A percentile compares a stretch with the other conserved stretches of the same genome.
phyloP scores from a whole-genome alignment of 2,888 invertebrate genomes.

The Ametastegia equiseti region DNA sequence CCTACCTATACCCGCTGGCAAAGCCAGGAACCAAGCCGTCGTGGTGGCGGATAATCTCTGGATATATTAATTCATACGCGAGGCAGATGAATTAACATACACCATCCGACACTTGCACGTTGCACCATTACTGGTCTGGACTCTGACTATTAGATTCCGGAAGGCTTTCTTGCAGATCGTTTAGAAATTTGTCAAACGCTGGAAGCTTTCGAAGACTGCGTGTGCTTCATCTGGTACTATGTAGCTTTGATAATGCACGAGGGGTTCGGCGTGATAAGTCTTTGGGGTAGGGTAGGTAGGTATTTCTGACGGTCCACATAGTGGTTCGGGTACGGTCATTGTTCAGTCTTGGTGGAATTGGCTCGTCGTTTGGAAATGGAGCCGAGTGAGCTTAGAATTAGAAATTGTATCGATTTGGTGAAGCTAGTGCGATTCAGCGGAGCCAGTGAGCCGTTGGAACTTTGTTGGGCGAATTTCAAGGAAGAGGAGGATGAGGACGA shows the following conservation, averaged over 20 bases:
- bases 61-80: conserved; percentile 65
- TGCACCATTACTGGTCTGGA: background rate
- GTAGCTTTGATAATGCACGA: background rate
- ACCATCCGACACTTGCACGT: background rate
- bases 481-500: too few species aligned
- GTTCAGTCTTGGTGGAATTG: background rate
- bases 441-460: conserved; percentile 19
- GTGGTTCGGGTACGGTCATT: background rate
- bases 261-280: background rate
- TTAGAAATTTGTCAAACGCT: background rate
- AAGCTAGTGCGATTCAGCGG: background rate
- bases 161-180: background rate
- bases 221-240: background rate
- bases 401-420: conserved; percentile 11
- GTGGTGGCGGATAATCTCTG: conserved; percentile 63
- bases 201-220: background rate
- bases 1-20: conserved; percentile 63
- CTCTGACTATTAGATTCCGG: background rate
- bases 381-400: conserved; percentile 1
- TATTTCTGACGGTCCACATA: background rate
- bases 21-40: conserved; percentile 56
- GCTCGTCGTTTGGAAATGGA: background rate
- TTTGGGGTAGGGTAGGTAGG: background rate
- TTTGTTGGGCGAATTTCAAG: conserved; percentile 20
- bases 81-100: conserved; percentile 26